Conservation (phyloP, 2,888 invertebrate genomes). For the Himalopsyche anomala region DNA sequence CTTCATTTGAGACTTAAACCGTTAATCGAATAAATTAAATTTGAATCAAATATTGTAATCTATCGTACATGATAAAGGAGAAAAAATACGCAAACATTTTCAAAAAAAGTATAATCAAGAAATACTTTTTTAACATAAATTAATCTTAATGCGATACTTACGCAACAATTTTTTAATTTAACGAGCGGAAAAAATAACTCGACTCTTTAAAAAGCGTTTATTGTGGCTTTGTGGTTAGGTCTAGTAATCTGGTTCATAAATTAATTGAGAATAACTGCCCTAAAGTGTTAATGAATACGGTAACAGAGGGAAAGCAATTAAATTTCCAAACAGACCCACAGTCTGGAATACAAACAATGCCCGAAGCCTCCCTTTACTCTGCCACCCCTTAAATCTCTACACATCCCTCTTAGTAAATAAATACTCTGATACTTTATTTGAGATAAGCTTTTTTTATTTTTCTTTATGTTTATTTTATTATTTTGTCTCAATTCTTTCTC, state of each 20-base stretch:
- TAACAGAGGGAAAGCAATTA: constrained; percentile 30
- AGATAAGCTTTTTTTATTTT: background rate
- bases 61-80: too few relatives aligned
- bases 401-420: background rate
- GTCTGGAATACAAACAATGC: constrained; percentile 34
- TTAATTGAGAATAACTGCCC: constrained; percentile 34
- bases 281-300: constrained; percentile 27
- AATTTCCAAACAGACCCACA: constrained; percentile 26
- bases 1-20: too few relatives aligned
- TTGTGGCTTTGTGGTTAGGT: background rate
- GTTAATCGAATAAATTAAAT: too few relatives aligned
- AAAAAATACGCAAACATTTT: too few relatives aligned
- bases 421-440: background rate
- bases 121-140: too few relatives aligned
- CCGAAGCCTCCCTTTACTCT: background rate
- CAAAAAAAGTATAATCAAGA: too few relatives aligned
- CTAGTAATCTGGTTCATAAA: constrained; percentile 20
- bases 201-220: background rate
- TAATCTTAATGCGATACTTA: too few relatives aligned
- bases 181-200: background rate
- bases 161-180: too few relatives aligned
- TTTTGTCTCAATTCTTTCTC: too few relatives aligned
- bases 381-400: background rate
- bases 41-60: too few relatives aligned
- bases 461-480: background rate